A percentile compares a stretch with the other conserved stretches of the same genome.
phyloP scores from a whole-genome alignment of 2,113 vertebrate genomes.

The Collichthys lucidus region DNA sequence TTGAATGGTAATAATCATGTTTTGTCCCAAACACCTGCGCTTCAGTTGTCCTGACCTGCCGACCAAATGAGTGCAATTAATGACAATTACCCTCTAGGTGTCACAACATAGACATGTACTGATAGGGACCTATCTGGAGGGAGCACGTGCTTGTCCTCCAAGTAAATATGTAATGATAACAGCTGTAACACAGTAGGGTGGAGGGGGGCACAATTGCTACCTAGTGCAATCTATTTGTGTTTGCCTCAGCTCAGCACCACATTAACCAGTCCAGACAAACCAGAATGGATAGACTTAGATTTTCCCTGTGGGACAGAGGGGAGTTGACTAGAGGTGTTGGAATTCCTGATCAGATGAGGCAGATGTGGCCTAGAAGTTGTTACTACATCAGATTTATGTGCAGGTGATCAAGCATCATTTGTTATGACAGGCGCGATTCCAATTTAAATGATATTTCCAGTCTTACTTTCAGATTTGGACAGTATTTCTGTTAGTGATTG shows the following conservation, averaged over 20 bases:
- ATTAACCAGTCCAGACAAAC: slow-evolving; percentile 84
- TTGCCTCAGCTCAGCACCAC: slow-evolving; percentile 79
- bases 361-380: slow-evolving; percentile 60
- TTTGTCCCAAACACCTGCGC: slow-evolving; percentile 88
- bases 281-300: slow-evolving; percentile 80
- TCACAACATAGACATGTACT: slow-evolving; percentile 86
- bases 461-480: not conserved
- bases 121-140: slow-evolving; percentile 83
- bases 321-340: slow-evolving; percentile 59
- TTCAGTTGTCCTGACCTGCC: slow-evolving; percentile 84
- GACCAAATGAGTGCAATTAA: slow-evolving; percentile 89
- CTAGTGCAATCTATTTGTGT: slow-evolving; percentile 84
- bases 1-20: slow-evolving; percentile 82
- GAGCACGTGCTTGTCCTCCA: slow-evolving; percentile 81
- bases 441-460: not conserved
- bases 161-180: slow-evolving; percentile 90
- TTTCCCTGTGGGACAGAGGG: slow-evolving; percentile 51
- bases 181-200: slow-evolving; percentile 80
- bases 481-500: not conserved
- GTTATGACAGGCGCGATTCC: not conserved
- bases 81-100: slow-evolving; percentile 89
- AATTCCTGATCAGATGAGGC: slow-evolving; percentile 59
- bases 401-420: slow-evolving; percentile 25
- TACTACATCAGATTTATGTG: slow-evolving; percentile 32
- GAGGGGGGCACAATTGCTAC: slow-evolving; percentile 64